Evolutionary conservation across 1,140 invertebrate genomes (phyloP), one percentile per base, ranked within the genome.

Genomic region (Tribolium castaneum): DNA sequence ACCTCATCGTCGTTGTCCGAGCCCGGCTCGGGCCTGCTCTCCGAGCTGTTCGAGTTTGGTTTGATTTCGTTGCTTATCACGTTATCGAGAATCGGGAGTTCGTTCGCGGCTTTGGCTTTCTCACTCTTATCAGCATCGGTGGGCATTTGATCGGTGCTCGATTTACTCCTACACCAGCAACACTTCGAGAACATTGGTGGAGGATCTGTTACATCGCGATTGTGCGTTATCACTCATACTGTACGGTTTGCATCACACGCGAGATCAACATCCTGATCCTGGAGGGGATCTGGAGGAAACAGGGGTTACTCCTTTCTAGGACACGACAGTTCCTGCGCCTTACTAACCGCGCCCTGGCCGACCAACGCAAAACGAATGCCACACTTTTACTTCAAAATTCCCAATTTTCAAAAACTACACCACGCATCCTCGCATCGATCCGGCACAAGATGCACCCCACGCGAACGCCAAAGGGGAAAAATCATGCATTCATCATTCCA

Each of bases 1-100:
- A 88, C 88, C 51, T 88, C 87, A 81, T 88, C 87, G 50, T 88
- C 87, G 73, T 80, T 76, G 4, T 77, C 76, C 10, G 73, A 75
- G 6, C 70, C 75, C n/a, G 74, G 51, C 34, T 80, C 78, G 16
- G 77, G 51, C 19, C 74, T 80, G 9, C 56, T 34, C 12, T 80
- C 79, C 3, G 76, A 78, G 30, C 77, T 39, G 16, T 62, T 22
- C 9, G 77, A 80, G 30, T 74, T 66, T 12, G 12, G 5, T 22
- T 51, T 54, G 0, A 25, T 54, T 25, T 51, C 35, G 30, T 52
- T 73, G 3, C 12, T 52, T 22, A 73, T 73, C 25, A 73, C 13
- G 10, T 75, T 75, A 34, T 75, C 52, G 25, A 59, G 12, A 19
- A 62, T 59, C 12, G 73, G 73, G 7, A 59, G 52, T 13, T 75